Evolutionary conservation across 2,113 vertebrate species (phyloP), one percentile per base, ranked within the genome.

Genomic region (Anolis carolinensis): DNA sequence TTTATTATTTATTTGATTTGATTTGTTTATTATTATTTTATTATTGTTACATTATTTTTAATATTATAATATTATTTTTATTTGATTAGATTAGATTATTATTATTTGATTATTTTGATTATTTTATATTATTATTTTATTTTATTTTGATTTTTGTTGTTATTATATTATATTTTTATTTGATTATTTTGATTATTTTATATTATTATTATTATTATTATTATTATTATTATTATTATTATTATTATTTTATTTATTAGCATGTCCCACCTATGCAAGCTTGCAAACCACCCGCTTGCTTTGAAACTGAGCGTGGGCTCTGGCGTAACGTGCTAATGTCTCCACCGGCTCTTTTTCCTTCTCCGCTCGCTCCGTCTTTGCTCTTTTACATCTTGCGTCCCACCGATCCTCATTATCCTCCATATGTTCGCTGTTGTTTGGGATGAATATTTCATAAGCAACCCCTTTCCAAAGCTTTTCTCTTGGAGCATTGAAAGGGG

Each of bases 371-470:
- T 67, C 91, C 89, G 92, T 36, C 92, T 91, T 90, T 68, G 0
- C 91, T 89, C 80, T 4, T 86, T 87, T 48, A 21, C 93, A 90
- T 90, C 92, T 89, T 84, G 85, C 90, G 91, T 93, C 92, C 94
- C 92, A 93, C 90, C 93, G 92, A 93, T 91, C 94, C 93, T 94
- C 93, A 92, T 95, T 94, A 93, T 93, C 91, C 89, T 92, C 83
- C 94, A 88, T 48, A 77, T 93, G 92, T 93, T 93, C 93, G 85
- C 92, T 67, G 0, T 91, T 81, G 83, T 6, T 89, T 92, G 21
- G 86, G 86, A 93, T 94, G 89, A 93, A 94, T 95, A 90, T 95
- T 95, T 94, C 92, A 94, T 94, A 90, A 93, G 92, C 90, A 89
- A 91, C 93, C 93, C 83, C 90, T 90, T n/a, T 88, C 92, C 86